phyloP scores from a whole-genome alignment of 2,113 vertebrate species.

The Sterrhoptilus dennistouni region DNA sequence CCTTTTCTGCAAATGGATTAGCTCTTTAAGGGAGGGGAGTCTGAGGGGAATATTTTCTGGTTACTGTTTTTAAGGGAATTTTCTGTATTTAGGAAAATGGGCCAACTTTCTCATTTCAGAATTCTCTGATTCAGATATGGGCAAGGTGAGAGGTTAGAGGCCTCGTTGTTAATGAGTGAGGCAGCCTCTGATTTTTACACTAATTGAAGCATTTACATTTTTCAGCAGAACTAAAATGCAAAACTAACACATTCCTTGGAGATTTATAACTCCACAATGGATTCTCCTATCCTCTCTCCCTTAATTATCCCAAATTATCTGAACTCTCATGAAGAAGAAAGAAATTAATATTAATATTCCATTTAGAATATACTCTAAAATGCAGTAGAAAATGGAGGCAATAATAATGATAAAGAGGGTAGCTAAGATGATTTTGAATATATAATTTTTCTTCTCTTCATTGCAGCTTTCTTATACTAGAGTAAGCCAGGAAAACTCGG shows the following conservation, averaged over 20 bases:
- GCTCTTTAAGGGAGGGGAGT: not conserved
- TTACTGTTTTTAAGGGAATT: not conserved
- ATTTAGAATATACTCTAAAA: conserved; percentile 61
- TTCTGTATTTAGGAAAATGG: not conserved
- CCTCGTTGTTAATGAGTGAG: not conserved
- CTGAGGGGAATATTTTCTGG: not conserved
- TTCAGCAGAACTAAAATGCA: conserved; percentile 43
- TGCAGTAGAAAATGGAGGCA: conserved; percentile 54
- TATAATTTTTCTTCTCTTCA: conserved; percentile 24
- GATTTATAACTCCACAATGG: not conserved
- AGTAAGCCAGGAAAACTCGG: not conserved
- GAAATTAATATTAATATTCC: conserved; percentile 67
- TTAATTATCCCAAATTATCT: conserved; percentile 50
- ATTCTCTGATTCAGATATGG: not conserved
- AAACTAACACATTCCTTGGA: conserved; percentile 26
- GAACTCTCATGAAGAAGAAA: conserved; percentile 35
- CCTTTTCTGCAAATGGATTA: not conserved
- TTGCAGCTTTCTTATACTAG: not conserved
- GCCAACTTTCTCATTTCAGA: not conserved
- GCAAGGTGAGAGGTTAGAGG: conserved; percentile 38
- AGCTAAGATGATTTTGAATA: conserved; percentile 56
- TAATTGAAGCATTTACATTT: conserved; percentile 49
- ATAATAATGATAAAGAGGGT: conserved; percentile 66
- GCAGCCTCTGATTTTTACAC: conserved; percentile 28
- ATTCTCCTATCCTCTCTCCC: not conserved